Base-by-base conservation (phyloP, 2,797 vertebrate genomes). In the Sebastes trivittatus region DNA sequence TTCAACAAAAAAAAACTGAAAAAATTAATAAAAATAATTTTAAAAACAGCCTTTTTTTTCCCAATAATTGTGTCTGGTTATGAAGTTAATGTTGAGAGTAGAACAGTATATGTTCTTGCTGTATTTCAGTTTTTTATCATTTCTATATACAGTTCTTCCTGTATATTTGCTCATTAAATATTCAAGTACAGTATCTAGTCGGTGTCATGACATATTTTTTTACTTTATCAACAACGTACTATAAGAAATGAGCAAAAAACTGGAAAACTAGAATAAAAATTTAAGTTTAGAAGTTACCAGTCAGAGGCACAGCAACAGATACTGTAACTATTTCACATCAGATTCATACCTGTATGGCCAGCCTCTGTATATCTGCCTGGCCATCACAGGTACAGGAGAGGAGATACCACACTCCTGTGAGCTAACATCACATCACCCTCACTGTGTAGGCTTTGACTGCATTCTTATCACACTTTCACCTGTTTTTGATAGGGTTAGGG, bases 381-480 rank as follows among this genome's bases (percentile, higher is more conserved):
- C 42, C 73, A 30, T 75, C 52, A 62, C 79, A 62, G 29, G n/a
- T 56, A 59, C 69, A 75, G 64, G 49, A 79, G 3, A 75, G 64
- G 54, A 79, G 1, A 66, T 85, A 11, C 66, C 79, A 66, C 9
- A n/a, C 56, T 42, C 52, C 52, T 77, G 84, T 76, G 84, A 87
- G 61, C 81, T n/a, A 86, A 78, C 81, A 86, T 91, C 80, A 83
- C 81, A 84, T 89, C 82, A 85, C 5, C 29, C 38, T 78, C 62
- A 49, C 73, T 36, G 60, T 62, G 65, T 36, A 36, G 54, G 30
- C 54, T 74, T 66, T 55, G 18, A 77, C 83, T 83, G 66, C 55
- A 64, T 75, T 84, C 72, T 84, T 69, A 78, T 81, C 75, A 83
- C 87, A 88, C 84, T 89, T 93, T 93, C 81, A 78, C 84, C 82